These are phyloP conservation scores for Drosophila subquinaria DNA, from an alignment of 2,888 invertebrate genomes.

Conservation along the genomic window DNA sequence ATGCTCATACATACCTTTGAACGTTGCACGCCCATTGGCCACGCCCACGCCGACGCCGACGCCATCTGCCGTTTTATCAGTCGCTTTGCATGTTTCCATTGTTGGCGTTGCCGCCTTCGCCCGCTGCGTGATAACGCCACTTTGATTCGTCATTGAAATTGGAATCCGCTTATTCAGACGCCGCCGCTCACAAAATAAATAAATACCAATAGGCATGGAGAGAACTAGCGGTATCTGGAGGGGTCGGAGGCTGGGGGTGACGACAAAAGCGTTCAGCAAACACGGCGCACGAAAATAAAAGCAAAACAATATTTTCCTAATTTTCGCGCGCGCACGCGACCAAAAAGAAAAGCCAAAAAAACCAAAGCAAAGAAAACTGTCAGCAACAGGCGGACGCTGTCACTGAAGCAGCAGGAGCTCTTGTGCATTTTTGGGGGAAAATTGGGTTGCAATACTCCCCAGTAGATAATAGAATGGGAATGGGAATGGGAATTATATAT, in stretches of 20 bases:
- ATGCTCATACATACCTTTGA: background rate
- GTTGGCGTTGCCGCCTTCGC: background rate
- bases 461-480: constrained; percentile 4
- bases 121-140: constrained; percentile 41
- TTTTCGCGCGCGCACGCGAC: constrained; percentile 76
- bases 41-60: constrained; percentile 14
- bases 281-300: constrained; percentile 32
- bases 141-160: constrained; percentile 73
- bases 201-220: constrained; percentile 47
- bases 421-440: constrained; percentile 21
- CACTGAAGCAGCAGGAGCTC: constrained; percentile 37
- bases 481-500: background rate
- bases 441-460: constrained; percentile 7
- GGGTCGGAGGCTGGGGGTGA: background rate
- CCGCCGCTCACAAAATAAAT: constrained; percentile 34
- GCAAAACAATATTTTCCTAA: constrained; percentile 74
- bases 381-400: constrained; percentile 70
- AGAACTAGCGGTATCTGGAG: background rate
- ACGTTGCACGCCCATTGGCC: constrained; percentile 1
- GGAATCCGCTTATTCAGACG: constrained; percentile 66
- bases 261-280: background rate
- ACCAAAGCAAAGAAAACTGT: constrained; percentile 72
- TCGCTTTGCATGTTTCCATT: constrained; percentile 18
- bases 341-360: constrained; percentile 55
- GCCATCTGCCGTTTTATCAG: constrained; percentile 18